Base-by-base conservation (phyloP, 2,797 vertebrate genomes). In the Xenops minutus region DNA sequence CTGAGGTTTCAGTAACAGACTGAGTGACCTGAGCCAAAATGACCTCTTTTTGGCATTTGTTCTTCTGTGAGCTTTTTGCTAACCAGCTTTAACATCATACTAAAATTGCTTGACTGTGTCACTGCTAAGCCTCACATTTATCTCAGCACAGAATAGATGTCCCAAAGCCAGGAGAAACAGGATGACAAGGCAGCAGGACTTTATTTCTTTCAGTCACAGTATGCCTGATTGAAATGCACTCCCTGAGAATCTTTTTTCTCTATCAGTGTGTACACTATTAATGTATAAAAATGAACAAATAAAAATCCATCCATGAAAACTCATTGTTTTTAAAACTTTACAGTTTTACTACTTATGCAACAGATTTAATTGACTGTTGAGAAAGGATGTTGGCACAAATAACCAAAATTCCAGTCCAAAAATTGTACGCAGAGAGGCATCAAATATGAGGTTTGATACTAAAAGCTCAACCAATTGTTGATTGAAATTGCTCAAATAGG, bases 51-150 rank as follows among this genome's bases (percentile, higher is more conserved):
- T 10, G 14, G 21, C 21, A 7, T 10, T 18, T 17, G 10, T 3
- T 6, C 3, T 23, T 36, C 61, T 21, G 30, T 44, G 14, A 18
- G 1, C 16, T 55, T 82, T 79, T 72, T 89, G 14, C 26, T 66
- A 59, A 54, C 9, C 12, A 18, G 26, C 4, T 75, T 63, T 46
- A 83, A 27, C 0, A 0, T 7, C 3, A 0, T 7, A 1, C n/a
- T 61, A 61, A 68, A 44, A 37, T 29, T 68, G 12, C 12, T 4
- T n/a, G 22, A 34, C 17, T 23, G 2, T 58, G 61, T 49, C 23
- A 54, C 18, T 84, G 30, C 26, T 44, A 75, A 83, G n/a, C n/a
- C 10, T 76, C 49, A 41, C 20, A 5, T 68, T 75, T 46, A 29
- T 27, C 49, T 63, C 55, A 59, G 36, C 0, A 0, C n/a, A 32